phyloP scores from a whole-genome alignment of 2,888 invertebrate species.

The Ophion obscuratus region DNA sequence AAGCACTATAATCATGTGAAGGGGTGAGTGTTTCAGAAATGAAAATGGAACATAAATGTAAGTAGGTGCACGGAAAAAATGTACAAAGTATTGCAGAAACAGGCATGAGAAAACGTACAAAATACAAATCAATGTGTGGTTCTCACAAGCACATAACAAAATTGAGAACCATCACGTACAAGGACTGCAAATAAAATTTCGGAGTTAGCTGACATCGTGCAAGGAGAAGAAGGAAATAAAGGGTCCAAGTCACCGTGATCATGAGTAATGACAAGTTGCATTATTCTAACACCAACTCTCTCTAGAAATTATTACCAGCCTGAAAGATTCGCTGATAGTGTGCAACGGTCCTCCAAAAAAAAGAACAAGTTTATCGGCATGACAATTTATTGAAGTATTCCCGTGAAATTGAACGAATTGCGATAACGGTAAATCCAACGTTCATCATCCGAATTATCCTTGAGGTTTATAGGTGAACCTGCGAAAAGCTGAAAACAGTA shows the following conservation, averaged over 20 bases:
- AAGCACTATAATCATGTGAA: not conserved
- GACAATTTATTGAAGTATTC: not conserved
- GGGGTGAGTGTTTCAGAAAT: not conserved
- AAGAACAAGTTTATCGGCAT: conserved; percentile 1
- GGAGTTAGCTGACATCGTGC: not conserved
- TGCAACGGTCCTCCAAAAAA: not conserved
- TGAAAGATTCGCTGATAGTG: not conserved
- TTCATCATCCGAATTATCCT: not conserved
- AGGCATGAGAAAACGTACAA: not conserved
- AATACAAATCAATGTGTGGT: conserved; percentile 9
- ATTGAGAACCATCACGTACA: not conserved
- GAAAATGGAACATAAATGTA: not conserved
- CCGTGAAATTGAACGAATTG: not conserved
- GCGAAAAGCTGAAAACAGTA: conserved; percentile 19
- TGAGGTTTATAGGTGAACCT: conserved; percentile 2
- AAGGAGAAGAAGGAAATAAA: not conserved
- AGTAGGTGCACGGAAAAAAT: not conserved
- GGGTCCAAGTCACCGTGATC: not conserved
- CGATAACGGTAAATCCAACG: conserved; percentile 12
- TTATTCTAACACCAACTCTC: not conserved
- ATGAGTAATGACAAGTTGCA: not conserved
- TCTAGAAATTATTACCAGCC: conserved; percentile 5
- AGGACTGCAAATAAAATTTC: not conserved
- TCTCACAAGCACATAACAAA: not conserved
- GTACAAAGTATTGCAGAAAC: too few species aligned